phyloP scores from a whole-genome alignment of 92 coral and sea anemone genomes.

The Zoanthus sociatus region DNA sequence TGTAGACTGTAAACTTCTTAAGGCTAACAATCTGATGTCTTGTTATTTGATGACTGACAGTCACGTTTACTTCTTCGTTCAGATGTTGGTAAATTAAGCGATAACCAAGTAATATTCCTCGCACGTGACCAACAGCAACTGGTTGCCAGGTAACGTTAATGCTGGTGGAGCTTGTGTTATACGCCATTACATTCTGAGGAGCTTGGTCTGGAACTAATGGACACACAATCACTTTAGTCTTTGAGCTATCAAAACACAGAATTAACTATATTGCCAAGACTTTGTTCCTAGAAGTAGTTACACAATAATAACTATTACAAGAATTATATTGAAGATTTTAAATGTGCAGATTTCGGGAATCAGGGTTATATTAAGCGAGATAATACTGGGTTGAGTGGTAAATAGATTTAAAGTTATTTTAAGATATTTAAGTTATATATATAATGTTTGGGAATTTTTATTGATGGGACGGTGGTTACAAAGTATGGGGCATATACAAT shows the following conservation, averaged over 20 bases:
- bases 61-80: neutral
- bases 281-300: neutral
- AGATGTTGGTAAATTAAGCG: neutral
- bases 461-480: too few species aligned
- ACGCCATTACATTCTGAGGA: constrained; percentile 14
- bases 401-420: too few species aligned
- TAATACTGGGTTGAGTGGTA: too few species aligned
- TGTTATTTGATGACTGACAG: neutral
- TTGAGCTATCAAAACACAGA: neutral
- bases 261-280: neutral
- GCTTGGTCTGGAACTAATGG: constrained; percentile 36
- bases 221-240: neutral
- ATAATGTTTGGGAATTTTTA: too few species aligned
- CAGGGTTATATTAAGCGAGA: too few species aligned
- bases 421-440: too few species aligned
- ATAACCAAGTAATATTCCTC: constrained; percentile 25
- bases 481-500: too few species aligned
- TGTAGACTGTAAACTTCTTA: constrained; percentile 26
- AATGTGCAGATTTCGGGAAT: too few species aligned
- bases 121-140: neutral
- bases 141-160: constrained; percentile 42
- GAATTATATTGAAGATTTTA: too few species aligned
- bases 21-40: neutral
- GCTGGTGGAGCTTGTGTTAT: constrained; percentile 36
- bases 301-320: too few species aligned